Evolutionary conservation across 2,797 vertebrate genomes (phyloP).

Genomic region (Tachyglossus aculeatus): DNA sequence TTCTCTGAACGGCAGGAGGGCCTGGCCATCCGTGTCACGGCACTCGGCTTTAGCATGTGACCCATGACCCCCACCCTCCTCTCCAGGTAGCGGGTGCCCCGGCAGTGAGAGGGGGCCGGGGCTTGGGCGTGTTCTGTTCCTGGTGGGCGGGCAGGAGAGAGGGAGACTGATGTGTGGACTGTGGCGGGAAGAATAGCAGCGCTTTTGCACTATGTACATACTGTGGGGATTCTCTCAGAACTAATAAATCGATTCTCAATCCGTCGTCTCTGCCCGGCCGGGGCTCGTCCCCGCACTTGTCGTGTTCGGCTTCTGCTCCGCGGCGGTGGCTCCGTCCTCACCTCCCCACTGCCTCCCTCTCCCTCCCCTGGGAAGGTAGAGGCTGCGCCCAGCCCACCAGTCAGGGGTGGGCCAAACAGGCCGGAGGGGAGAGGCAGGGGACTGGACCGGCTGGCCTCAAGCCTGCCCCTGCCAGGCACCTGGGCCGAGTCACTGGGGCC

Average conservation of each 20-base stretch:
- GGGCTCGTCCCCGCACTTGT: background rate
- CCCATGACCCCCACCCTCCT: too few relatives aligned
- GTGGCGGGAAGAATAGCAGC: slow-evolving; percentile 80
- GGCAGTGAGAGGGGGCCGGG: too few relatives aligned
- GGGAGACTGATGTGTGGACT: slow-evolving; percentile 75
- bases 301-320: background rate
- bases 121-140: too few relatives aligned
- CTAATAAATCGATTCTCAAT: slow-evolving; percentile 81
- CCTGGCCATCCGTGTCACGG: too few relatives aligned
- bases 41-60: too few relatives aligned
- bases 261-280: background rate
- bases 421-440: background rate
- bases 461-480: too few relatives aligned
- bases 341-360: background rate
- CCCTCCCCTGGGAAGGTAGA: background rate
- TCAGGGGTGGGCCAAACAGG: background rate
- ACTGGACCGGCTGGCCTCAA: too few relatives aligned
- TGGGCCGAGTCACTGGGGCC: too few relatives aligned
- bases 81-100: too few relatives aligned
- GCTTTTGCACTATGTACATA: slow-evolving; percentile 99
- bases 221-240: slow-evolving; percentile 85
- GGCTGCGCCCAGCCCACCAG: background rate
- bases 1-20: too few relatives aligned
- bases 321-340: background rate
- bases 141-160: too few relatives aligned